Conservation (phyloP, 2,797 vertebrate species). For the Chaetodon trifasciatus region DNA sequence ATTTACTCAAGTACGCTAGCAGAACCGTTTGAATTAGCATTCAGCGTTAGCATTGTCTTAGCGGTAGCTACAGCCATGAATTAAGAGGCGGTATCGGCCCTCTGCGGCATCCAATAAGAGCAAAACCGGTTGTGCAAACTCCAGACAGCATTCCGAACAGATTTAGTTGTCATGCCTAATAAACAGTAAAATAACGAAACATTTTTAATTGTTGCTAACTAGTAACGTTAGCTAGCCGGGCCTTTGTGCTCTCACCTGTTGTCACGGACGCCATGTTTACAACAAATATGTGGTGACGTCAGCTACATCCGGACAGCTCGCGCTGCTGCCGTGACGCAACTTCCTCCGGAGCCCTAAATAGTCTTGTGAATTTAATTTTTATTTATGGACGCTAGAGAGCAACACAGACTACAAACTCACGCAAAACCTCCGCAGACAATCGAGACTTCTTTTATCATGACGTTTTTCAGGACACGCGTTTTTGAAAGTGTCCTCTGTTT, state of each 20-base stretch:
- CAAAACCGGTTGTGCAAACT: accelerated
- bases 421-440: accelerated
- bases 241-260: constrained; percentile 84
- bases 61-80: constrained; percentile 17
- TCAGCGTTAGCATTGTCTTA: constrained; percentile 40
- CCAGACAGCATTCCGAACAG: accelerated
- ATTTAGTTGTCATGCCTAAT: accelerated
- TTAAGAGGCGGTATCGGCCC: constrained; percentile 4
- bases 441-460: no score
- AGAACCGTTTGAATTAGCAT: constrained; percentile 34
- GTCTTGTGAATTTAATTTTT: neutral
- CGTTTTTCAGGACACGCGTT: neutral
- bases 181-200: accelerated
- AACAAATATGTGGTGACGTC: constrained; percentile 52
- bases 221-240: constrained; percentile 27
- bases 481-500: neutral
- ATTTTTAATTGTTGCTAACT: neutral
- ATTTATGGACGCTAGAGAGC: constrained; percentile 64
- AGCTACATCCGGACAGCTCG: constrained; percentile 40
- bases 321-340: constrained; percentile 63
- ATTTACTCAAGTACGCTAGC: neutral
- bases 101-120: accelerated
- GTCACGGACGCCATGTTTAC: constrained; percentile 88
- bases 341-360: constrained; percentile 43
- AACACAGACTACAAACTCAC: constrained; percentile 27